Evolutionary conservation across 2,113 vertebrate genomes (phyloP).

Genomic region (Pelvicachromis taeniatus): DNA sequence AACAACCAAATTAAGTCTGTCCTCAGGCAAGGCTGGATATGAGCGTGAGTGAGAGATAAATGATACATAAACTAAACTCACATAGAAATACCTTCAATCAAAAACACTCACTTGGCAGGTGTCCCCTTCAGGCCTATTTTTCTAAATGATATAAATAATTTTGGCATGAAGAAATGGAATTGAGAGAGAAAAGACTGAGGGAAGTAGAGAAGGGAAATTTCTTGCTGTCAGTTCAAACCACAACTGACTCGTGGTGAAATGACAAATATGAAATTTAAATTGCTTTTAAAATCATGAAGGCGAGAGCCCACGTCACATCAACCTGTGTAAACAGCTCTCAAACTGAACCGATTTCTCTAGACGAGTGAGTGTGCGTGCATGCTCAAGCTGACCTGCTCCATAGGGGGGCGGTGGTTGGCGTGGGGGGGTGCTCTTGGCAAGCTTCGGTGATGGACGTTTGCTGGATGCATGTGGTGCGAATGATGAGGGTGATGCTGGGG

Average conservation of each 20-base stretch:
- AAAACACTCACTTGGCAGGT: slow-evolving; percentile 55
- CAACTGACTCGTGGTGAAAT: slow-evolving; percentile 37
- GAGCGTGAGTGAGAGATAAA: slow-evolving; percentile 21
- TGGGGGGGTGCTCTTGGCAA: slow-evolving; percentile 80
- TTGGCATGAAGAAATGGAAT: slow-evolving; percentile 31
- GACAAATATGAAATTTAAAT: slow-evolving; percentile 37
- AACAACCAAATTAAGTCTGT: slow-evolving; percentile 32
- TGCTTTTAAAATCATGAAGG: slow-evolving; percentile 7
- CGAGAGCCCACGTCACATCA: neutral
- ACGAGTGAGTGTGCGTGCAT: neutral
- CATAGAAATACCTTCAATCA: slow-evolving; percentile 49
- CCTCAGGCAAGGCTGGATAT: slow-evolving; percentile 42
- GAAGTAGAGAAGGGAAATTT: slow-evolving; percentile 14
- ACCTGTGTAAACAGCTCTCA: slow-evolving; percentile 28
- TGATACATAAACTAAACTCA: slow-evolving; percentile 52
- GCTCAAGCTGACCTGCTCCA: slow-evolving; percentile 84
- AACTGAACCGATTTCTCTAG: neutral
- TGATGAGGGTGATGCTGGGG: slow-evolving; percentile 86
- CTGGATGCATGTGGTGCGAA: slow-evolving; percentile 54
- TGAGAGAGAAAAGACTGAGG: slow-evolving; percentile 22
- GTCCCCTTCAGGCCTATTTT: slow-evolving; percentile 36
- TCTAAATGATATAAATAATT: slow-evolving; percentile 51
- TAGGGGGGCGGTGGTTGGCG: slow-evolving; percentile 85
- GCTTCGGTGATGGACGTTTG: slow-evolving; percentile 70
- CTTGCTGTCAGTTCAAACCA: slow-evolving; percentile 26